Evolutionary conservation across 2,888 invertebrate species (phyloP).

Genomic region (Harpalus rufipes): DNA sequence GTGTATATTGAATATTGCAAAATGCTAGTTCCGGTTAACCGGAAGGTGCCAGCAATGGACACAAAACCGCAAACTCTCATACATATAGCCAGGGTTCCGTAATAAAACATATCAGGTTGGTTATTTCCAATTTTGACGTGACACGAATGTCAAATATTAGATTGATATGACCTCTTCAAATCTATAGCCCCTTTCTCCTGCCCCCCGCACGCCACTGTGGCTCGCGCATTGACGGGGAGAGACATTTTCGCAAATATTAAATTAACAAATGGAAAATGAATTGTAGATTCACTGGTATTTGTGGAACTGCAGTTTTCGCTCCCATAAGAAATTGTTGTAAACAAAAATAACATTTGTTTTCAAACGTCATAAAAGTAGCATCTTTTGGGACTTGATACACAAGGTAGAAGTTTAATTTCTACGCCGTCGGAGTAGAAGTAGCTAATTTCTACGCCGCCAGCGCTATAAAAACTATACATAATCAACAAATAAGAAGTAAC

Average conservation of each 20-base stretch:
- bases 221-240: not conserved
- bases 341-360: too few species aligned
- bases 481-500: too few species aligned
- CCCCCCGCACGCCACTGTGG: not conserved
- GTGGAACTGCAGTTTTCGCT: too few species aligned
- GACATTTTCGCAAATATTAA: not conserved
- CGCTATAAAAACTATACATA: too few species aligned
- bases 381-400: too few species aligned
- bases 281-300: too few species aligned
- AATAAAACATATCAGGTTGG: constrained; percentile 70
- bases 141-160: constrained; percentile 75
- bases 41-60: constrained; percentile 48
- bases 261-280: not conserved
- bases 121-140: constrained; percentile 74
- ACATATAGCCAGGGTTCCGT: constrained; percentile 41
- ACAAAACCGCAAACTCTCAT: constrained; percentile 49
- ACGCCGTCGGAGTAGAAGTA: too few species aligned
- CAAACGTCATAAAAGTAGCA: too few species aligned
- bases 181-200: constrained; percentile 30
- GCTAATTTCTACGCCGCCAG: too few species aligned
- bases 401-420: too few species aligned
- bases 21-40: constrained; percentile 35
- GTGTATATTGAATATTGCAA: constrained; percentile 43
- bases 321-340: too few species aligned
- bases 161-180: constrained; percentile 72